Evolutionary conservation across 2,888 invertebrate genomes (phyloP).

Genomic region (Coremacera marginata): DNA sequence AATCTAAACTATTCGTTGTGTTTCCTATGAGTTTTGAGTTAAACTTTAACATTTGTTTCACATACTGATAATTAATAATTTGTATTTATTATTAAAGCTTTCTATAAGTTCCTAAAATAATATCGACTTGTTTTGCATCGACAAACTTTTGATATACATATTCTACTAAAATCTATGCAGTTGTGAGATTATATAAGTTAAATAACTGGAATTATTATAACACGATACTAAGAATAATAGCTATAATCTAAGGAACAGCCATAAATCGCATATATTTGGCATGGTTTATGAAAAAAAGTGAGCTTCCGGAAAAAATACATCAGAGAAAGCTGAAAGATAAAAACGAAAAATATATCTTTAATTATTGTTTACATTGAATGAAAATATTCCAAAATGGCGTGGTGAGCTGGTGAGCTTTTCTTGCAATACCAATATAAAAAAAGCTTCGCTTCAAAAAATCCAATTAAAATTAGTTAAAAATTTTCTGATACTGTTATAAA

Average conservation of each 20-base stretch:
- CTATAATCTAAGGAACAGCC: conserved; percentile 10
- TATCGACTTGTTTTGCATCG: background rate
- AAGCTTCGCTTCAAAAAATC: too few relatives aligned
- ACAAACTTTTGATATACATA: background rate
- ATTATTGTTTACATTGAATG: too few relatives aligned
- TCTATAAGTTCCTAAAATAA: background rate
- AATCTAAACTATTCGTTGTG: background rate
- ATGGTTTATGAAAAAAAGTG: background rate
- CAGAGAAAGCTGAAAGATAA: background rate
- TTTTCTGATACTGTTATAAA: too few relatives aligned
- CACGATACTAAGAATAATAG: background rate
- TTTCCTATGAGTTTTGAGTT: background rate
- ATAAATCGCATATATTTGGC: conserved; percentile 10
- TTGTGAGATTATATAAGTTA: too few relatives aligned
- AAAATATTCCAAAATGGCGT: too few relatives aligned
- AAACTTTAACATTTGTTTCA: background rate
- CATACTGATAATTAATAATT: background rate
- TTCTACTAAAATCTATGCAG: too few relatives aligned
- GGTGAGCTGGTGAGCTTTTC: too few relatives aligned
- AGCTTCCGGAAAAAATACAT: background rate
- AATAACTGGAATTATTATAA: background rate
- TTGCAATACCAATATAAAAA: too few relatives aligned
- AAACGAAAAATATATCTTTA: background rate
- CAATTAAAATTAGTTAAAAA: background rate
- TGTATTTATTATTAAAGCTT: conserved; percentile 9